Evolutionary conservation across 92 coral and sea anemone genomes (phyloP), one percentile per base, ranked within the genome.

Genomic region (Parazoanthus darwini): DNA sequence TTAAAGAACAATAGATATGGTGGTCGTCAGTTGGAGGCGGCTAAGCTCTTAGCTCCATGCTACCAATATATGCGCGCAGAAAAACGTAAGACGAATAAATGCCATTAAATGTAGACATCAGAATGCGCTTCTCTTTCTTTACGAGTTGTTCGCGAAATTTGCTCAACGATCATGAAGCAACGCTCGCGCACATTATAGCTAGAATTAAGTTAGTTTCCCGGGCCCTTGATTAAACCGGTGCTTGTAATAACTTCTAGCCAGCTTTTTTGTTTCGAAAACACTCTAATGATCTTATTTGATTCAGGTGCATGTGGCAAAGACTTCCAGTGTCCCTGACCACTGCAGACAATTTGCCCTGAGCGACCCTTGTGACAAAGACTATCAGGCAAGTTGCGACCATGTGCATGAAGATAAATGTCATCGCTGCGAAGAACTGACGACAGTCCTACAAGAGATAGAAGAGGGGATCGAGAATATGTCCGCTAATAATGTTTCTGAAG

Each of bases 301-400:
- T 85, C 56, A 93, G 95, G 95, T 91, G 66, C 93, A 93, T 59
- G 92, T 93, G 16, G 83, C 92, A 70, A 86, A 93, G 90, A 59
- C 81, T 33, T 91, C 89, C 20, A 86, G 68, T 48, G 83, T 93
- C 35, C 87, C 92, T 7, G 95, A 91, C 74, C 95, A 93, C 78
- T 88, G 95, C 87, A 93, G 90, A 86, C 74, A 77, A 3, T 93
- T 75, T 58, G 88, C 95, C 42, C 75, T 93, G 50, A 91, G 91
- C 78, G 92, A 89, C 77, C 91, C 92, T 75, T 58, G 58, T 1
- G 93, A 91, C 86, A 82, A 50, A 54, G 92, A 82, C 85, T 89
- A 68, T 77, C 89, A 93, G 68, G 18, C 85, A 14, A 87, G 25
- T 37, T 86, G 93, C 85, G 50, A 80, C 63, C 95, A 93, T 65